phyloP scores from a whole-genome alignment of 1,140 invertebrate species.

The Drosophila repleta region DNA sequence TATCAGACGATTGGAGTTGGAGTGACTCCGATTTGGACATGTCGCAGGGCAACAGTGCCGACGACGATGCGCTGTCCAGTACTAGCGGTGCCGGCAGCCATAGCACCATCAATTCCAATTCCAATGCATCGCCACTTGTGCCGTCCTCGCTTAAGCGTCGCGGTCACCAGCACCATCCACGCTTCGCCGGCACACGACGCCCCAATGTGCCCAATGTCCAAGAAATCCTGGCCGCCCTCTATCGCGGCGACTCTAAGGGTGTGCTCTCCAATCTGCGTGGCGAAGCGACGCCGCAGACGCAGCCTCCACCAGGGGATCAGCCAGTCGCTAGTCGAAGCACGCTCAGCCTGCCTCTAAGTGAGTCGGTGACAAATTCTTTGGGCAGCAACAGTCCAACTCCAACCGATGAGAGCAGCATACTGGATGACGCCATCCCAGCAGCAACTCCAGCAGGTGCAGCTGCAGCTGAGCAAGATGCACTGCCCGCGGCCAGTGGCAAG shows the following conservation, averaged over 20 bases:
- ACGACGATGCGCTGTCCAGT: slow-evolving; percentile 65
- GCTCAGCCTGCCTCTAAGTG: slow-evolving; percentile 69
- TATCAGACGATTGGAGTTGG: slow-evolving; percentile 62
- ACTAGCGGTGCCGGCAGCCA: slow-evolving; percentile 86
- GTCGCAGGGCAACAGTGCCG: slow-evolving; percentile 49
- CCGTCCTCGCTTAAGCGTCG: slow-evolving; percentile 86
- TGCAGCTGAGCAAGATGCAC: slow-evolving; percentile 9
- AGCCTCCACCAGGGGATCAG: slow-evolving; percentile 19
- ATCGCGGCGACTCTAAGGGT: slow-evolving; percentile 73
- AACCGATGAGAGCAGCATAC: slow-evolving; percentile 80
- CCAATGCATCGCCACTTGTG: slow-evolving; percentile 39
- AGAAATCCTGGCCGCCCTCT: slow-evolving; percentile 81
- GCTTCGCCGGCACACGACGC: slow-evolving; percentile 84
- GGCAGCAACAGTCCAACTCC: slow-evolving; percentile 82
- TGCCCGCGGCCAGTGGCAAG: slow-evolving; percentile 27
- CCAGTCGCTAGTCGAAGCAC: slow-evolving; percentile 53
- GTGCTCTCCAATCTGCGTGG: slow-evolving; percentile 70
- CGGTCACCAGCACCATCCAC: slow-evolving; percentile 91
- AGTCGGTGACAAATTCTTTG: slow-evolving; percentile 76
- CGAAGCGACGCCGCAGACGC: slow-evolving; percentile 6
- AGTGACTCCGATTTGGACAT: slow-evolving; percentile 59
- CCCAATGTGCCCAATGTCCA: slow-evolving; percentile 82
- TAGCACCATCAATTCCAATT: slow-evolving; percentile 84
- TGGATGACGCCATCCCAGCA: slow-evolving; percentile 59
- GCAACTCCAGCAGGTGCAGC: slow-evolving; percentile 13